Base-by-base conservation (phyloP, 2,888 invertebrate species). In the Ectobius pallidus region DNA sequence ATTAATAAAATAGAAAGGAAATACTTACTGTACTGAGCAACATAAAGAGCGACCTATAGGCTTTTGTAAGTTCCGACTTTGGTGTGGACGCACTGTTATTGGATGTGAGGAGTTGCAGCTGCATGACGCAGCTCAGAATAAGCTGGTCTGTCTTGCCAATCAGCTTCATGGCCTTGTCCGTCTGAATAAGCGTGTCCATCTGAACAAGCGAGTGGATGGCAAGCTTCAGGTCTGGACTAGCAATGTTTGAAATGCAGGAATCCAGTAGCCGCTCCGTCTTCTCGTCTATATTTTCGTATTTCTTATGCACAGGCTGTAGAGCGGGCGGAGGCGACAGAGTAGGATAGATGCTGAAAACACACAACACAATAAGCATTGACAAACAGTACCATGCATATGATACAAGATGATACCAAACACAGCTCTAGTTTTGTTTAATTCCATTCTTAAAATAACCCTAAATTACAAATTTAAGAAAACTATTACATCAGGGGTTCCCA, bases 181-280 rank as follows among this genome's bases (percentile, higher is more conserved):
- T 84, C 65, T 83, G 83, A 61, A 92, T 80, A 74, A 92, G 88
- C 75, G 89, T 88, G 71, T 92, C 91, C 78, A 94, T 87, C 79
- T 91, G 89, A 0, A 89, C 88, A 74, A 93, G 84, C 0, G 93
- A 92, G 75, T 89, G 85, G 74, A 88, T 84, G 55, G 91, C 89
- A 62, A 85, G 85, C 7, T 86, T 82, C 9, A 90, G 85, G 79
- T 92, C 90, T 16, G 87, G 83, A 80, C 87, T 89, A 49, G 89
- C 88, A 75, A 92, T 88, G 75, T 90, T 89, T 44, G 87, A 86
- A 72, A 89, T 86, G 67, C 85, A 86, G 72, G 85, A 81, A 77
- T 88, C 87, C 46, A 85, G 78, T 49, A 77, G 75, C 55, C 78
- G 77, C 0, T 74, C 70, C 1, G 77, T 76, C 63, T 70, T 65